phyloP scores from a whole-genome alignment of 64 coral and sea anemone species.

The Actinia equina region DNA sequence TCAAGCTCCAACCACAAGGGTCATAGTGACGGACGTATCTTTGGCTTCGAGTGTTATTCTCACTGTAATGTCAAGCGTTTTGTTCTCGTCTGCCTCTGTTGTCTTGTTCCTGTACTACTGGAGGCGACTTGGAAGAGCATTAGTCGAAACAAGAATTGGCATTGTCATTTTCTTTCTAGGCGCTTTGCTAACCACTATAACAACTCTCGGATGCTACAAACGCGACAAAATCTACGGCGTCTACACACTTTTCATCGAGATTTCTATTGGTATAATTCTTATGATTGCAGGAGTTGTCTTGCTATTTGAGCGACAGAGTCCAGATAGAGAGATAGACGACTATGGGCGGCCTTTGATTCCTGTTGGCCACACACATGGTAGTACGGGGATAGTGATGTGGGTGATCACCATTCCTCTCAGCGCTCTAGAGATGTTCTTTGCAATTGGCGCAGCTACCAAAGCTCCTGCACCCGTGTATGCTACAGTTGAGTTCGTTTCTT shows the following conservation, averaged over 20 bases:
- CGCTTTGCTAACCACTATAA: constrained; percentile 64
- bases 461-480: constrained; percentile 30
- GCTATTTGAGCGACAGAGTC: constrained; percentile 52
- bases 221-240: constrained; percentile 40
- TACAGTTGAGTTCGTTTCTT: constrained; percentile 42
- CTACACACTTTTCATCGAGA: constrained; percentile 29
- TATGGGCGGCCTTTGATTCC: constrained; percentile 40
- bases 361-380: constrained; percentile 54
- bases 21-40: constrained; percentile 7
- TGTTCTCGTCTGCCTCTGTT: constrained; percentile 20
- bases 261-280: constrained; percentile 29
- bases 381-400: constrained; percentile 74
- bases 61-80: background rate
- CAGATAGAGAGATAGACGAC: constrained; percentile 14
- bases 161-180: constrained; percentile 73
- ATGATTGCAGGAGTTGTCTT: constrained; percentile 30
- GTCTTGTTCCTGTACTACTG: constrained; percentile 17
- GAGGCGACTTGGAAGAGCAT: constrained; percentile 17
- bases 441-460: constrained; percentile 62
- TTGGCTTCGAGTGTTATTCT: constrained; percentile 33
- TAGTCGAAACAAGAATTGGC: constrained; percentile 70
- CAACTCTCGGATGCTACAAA: constrained; percentile 50
- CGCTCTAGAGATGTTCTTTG: constrained; percentile 68
- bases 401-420: constrained; percentile 66
- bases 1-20: background rate